phyloP scores from a whole-genome alignment of 2,888 invertebrate species.

The Apomyelois bistriatella region DNA sequence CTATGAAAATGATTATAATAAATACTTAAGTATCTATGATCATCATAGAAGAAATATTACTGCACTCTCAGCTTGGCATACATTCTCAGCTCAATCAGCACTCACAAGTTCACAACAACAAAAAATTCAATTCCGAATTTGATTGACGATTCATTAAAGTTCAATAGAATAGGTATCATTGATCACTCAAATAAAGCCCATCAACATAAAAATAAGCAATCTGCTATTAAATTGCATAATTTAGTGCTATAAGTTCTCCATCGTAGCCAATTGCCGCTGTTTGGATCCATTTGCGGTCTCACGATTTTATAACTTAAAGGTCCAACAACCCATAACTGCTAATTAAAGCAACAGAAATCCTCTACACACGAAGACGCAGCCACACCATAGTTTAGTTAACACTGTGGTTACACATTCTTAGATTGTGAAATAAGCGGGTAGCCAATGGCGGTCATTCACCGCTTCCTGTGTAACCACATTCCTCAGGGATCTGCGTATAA shows the following conservation, averaged over 20 bases:
- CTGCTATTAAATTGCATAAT: neutral
- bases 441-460: slow-evolving; percentile 40
- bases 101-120: too few relatives aligned
- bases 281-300: slow-evolving; percentile 1
- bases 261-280: neutral
- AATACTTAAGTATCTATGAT: too few relatives aligned
- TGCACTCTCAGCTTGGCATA: too few relatives aligned
- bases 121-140: too few relatives aligned
- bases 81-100: too few relatives aligned
- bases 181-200: neutral
- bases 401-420: slow-evolving; percentile 15
- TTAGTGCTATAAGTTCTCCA: neutral
- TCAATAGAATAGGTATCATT: too few relatives aligned
- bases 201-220: neutral
- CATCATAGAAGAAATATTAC: too few relatives aligned
- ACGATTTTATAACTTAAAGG: neutral
- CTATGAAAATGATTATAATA: slow-evolving; percentile 32
- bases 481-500: slow-evolving; percentile 44
- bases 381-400: slow-evolving; percentile 4
- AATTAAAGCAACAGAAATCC: slow-evolving; percentile 9
- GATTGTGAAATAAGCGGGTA: slow-evolving; percentile 21
- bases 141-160: too few relatives aligned
- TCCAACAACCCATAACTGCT: neutral
- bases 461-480: slow-evolving; percentile 63
- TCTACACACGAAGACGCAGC: neutral